Evolutionary conservation across 2,888 invertebrate genomes (phyloP).

Genomic region (Eumerus sabulonum): DNA sequence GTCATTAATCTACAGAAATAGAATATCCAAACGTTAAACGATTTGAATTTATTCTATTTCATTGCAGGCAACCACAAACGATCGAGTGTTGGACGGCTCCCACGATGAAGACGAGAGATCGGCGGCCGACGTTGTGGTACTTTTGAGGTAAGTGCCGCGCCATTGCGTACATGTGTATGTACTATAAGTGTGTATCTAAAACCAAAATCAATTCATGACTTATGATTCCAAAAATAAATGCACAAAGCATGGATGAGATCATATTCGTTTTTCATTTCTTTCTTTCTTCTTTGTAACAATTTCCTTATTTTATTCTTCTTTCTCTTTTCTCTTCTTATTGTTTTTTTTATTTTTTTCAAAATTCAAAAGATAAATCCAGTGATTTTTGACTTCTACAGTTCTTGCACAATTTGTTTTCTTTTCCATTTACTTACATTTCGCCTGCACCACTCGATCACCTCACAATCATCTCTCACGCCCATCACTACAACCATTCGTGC

Average conservation of each 20-base stretch:
- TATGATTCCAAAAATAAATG: constrained; percentile 53
- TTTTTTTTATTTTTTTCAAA: constrained; percentile 11
- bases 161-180: constrained; percentile 24
- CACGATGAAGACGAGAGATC: constrained; percentile 55
- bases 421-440: constrained; percentile 43
- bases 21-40: too few relatives aligned
- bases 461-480: constrained; percentile 29
- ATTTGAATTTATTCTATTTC: not conserved
- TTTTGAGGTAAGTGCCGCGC: constrained; percentile 57
- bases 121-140: constrained; percentile 58
- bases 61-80: constrained; percentile 42
- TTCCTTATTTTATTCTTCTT: constrained; percentile 15
- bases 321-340: constrained; percentile 10
- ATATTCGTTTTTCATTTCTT: constrained; percentile 44
- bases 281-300: constrained; percentile 12
- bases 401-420: constrained; percentile 48
- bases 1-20: too few relatives aligned
- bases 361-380: constrained; percentile 35
- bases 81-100: constrained; percentile 38
- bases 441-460: constrained; percentile 41
- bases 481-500: constrained; percentile 55
- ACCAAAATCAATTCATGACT: constrained; percentile 1
- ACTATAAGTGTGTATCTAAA: too few relatives aligned
- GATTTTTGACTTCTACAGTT: constrained; percentile 45
- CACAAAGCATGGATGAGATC: constrained; percentile 42